Conservation (phyloP, 2,888 invertebrate species). For the Polia nebulosa region DNA sequence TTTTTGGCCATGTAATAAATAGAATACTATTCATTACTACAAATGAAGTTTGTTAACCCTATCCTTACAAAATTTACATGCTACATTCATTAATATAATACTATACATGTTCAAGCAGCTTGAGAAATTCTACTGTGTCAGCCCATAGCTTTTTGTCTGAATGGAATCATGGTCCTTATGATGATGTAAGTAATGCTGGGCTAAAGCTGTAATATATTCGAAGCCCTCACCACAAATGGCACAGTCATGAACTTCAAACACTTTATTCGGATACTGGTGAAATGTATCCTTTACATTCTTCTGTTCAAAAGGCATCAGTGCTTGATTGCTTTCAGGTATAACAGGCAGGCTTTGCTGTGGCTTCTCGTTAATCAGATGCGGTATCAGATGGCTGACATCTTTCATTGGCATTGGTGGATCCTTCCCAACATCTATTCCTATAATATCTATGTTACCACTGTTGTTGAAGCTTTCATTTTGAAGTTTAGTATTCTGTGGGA, state of each 20-base stretch:
- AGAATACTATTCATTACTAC: constrained; percentile 24
- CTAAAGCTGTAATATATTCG: constrained; percentile 78
- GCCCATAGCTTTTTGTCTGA: constrained; percentile 57
- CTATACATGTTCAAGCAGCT: background rate
- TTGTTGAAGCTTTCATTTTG: constrained; percentile 76
- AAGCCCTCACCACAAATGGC: constrained; percentile 82
- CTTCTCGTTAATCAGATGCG: constrained; percentile 75
- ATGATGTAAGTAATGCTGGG: constrained; percentile 79
- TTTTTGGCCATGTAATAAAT: constrained; percentile 43
- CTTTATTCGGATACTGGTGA: constrained; percentile 68
- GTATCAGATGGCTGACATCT: constrained; percentile 76
- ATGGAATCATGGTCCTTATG: constrained; percentile 77
- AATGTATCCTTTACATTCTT: constrained; percentile 75
- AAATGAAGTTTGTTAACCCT: constrained; percentile 8
- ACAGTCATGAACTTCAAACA: constrained; percentile 74
- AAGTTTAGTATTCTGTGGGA: constrained; percentile 66
- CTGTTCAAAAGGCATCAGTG: constrained; percentile 69
- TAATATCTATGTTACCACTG: constrained; percentile 82
- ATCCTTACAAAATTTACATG: background rate
- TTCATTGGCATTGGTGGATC: constrained; percentile 74
- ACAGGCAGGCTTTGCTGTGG: constrained; percentile 63
- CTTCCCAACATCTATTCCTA: constrained; percentile 82
- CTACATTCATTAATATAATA: background rate
- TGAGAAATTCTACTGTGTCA: constrained; percentile 33
- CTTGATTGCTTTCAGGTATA: constrained; percentile 67